Conservation (phyloP, 2,888 invertebrate species). For the Mechanitis messenoides region DNA sequence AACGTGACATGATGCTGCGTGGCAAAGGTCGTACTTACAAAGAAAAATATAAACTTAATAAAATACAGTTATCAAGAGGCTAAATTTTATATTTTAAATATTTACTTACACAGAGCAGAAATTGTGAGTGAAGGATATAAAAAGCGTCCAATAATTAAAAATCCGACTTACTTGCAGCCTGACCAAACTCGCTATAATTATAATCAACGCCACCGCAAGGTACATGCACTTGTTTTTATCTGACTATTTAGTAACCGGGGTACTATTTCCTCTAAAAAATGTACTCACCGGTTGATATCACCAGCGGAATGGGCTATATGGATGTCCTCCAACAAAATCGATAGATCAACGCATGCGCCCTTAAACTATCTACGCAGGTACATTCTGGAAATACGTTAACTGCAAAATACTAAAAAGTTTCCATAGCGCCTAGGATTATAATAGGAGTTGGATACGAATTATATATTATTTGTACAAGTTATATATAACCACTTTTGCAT, state of each 20-base stretch:
- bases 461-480: too few relatives aligned
- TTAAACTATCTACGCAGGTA: slow-evolving; percentile 20
- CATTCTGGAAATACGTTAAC: slow-evolving; percentile 19
- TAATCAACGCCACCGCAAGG: slow-evolving; percentile 70
- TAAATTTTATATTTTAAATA: slow-evolving; percentile 16
- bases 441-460: not conserved
- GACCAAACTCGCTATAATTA: slow-evolving; percentile 70
- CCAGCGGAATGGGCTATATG: slow-evolving; percentile 49
- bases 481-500: too few relatives aligned
- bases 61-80: slow-evolving; percentile 9
- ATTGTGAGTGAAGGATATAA: slow-evolving; percentile 31
- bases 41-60: slow-evolving; percentile 13
- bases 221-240: slow-evolving; percentile 62
- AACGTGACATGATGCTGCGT: slow-evolving; percentile 16
- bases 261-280: slow-evolving; percentile 28
- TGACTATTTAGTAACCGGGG: slow-evolving; percentile 33
- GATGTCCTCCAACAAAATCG: slow-evolving; percentile 39
- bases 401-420: not conserved
- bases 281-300: slow-evolving; percentile 62
- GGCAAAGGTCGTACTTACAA: slow-evolving; percentile 21
- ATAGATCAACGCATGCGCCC: slow-evolving; percentile 56
- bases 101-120: slow-evolving; percentile 28
- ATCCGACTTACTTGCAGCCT: slow-evolving; percentile 64
- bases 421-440: not conserved
- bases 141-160: slow-evolving; percentile 29